Base-by-base conservation (phyloP, 2,797 vertebrate genomes). In the Cuculus canorus region DNA sequence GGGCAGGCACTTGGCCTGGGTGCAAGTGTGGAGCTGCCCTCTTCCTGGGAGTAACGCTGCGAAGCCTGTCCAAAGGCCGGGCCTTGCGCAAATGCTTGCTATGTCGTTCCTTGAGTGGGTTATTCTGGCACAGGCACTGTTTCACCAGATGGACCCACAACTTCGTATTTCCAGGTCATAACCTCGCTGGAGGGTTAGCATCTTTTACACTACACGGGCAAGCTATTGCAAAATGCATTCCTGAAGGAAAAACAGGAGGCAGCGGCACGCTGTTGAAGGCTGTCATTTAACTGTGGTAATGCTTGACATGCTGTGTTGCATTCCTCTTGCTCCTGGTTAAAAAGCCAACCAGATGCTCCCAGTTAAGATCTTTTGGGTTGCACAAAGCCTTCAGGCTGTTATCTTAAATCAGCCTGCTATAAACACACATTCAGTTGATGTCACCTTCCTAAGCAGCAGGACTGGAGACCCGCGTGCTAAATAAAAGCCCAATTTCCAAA, bases 181-280 rank as follows among this genome's bases (percentile, higher is more conserved):
- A 70, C 39, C 69, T 3, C 10, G 45, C 72, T 65, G 80, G 32
- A 95, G 13, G 66, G 32, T 79, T 43, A 75, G 23, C 72, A 92
- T 52, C 82, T 61, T 86, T 65, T 45, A 76, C 19, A 35, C 10
- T 47, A 41, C 11, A 4, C 1, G 10, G 16, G 50, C 37, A 86
- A 53, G 21, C 24, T 52, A 66, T 7, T 92, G 79, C 54, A 66
- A 89, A 94, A 82, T 15, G 17, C 39, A 17, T 35, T 69, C 70
- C 43, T 63, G 70, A 54, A 63, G 28, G 50, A 91, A 82, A 79
- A 69, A 17, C 19, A 48, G 24, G 33, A 90, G 81, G 71, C 24
- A 9, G 24, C 0, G 0, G 69, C 0, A 0, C 71, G 61, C 32
- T 57, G 69, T 24, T 54, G 33, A 71, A 23, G 70, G 6, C 52